A percentile compares a stretch with the other conserved stretches of the same genome.
These are phyloP conservation scores for Cerastis rubricosa DNA, from an alignment of 2,888 invertebrate genomes.

Conservation along the genomic window DNA sequence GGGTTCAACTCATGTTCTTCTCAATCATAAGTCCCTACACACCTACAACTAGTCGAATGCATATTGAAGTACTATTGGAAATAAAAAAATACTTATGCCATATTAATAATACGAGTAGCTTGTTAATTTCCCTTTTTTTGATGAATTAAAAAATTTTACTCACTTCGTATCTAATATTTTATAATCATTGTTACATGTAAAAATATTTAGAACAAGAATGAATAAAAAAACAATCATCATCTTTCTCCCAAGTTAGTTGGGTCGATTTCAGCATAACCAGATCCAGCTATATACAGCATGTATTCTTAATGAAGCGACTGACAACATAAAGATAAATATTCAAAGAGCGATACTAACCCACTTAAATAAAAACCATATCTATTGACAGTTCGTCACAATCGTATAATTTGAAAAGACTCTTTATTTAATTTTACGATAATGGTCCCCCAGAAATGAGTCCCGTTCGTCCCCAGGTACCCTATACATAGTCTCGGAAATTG, in stretches of 20 bases:
- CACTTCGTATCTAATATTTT: neutral
- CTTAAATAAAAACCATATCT: constrained; percentile 43
- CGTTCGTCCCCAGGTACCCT: constrained; percentile 83
- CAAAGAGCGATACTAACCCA: constrained; percentile 14
- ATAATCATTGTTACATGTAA: neutral
- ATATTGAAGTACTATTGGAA: neutral
- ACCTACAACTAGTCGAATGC: neutral
- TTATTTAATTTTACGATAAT: constrained; percentile 88
- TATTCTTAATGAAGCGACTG: neutral
- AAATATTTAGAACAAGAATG: neutral
- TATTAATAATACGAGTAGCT: neutral
- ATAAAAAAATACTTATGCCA: neutral
- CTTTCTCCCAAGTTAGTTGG: neutral
- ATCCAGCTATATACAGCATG: neutral
- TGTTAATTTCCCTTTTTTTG: too few relatives aligned
- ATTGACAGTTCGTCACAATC: constrained; percentile 80
- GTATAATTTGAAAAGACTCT: constrained; percentile 81
- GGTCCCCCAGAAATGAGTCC: constrained; percentile 76
- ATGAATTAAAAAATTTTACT: neutral
- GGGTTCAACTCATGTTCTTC: constrained; percentile 2
- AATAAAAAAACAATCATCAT: neutral
- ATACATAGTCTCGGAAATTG: constrained; percentile 88
- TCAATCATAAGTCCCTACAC: neutral
- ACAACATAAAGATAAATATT: neutral
- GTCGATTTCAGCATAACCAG: neutral